Evolutionary conservation across 2,888 invertebrate species (phyloP).

Genomic region (Macaria liturata): DNA sequence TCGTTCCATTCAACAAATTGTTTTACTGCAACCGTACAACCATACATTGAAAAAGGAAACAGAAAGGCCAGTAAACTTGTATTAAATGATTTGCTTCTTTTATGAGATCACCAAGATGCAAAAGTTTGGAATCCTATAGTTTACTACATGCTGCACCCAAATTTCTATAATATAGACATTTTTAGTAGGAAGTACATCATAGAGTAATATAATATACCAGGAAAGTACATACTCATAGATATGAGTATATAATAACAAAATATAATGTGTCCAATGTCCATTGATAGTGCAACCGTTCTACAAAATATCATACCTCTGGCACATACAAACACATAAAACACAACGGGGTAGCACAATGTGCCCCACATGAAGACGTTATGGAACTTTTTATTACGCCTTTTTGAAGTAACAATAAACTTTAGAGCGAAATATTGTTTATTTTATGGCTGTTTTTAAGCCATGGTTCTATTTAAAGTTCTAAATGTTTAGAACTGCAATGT

Average conservation of each 20-base stretch:
- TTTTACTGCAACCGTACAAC: conserved; percentile 42
- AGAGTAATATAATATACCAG: too few species aligned
- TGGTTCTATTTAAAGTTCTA: conserved; percentile 1
- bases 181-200: too few species aligned
- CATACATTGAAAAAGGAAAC: background rate
- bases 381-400: conserved; percentile 11
- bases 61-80: conserved; percentile 2
- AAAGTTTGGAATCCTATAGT: too few species aligned
- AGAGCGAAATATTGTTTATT: conserved; percentile 1
- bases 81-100: too few species aligned
- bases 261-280: too few species aligned
- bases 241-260: too few species aligned
- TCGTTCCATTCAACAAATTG: conserved; percentile 53
- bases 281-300: too few species aligned
- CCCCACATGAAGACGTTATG: conserved; percentile 26
- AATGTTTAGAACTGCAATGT: too few species aligned
- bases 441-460: background rate
- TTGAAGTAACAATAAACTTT: conserved; percentile 1
- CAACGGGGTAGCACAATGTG: conserved; percentile 27
- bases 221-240: too few species aligned
- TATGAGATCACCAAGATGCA: too few species aligned
- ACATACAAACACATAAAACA: conserved; percentile 27
- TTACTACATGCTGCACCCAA: too few species aligned
- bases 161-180: too few species aligned
- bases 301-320: background rate